Evolutionary conservation across 2,888 invertebrate species (phyloP).

Genomic region (Agrenia bidenticulata): DNA sequence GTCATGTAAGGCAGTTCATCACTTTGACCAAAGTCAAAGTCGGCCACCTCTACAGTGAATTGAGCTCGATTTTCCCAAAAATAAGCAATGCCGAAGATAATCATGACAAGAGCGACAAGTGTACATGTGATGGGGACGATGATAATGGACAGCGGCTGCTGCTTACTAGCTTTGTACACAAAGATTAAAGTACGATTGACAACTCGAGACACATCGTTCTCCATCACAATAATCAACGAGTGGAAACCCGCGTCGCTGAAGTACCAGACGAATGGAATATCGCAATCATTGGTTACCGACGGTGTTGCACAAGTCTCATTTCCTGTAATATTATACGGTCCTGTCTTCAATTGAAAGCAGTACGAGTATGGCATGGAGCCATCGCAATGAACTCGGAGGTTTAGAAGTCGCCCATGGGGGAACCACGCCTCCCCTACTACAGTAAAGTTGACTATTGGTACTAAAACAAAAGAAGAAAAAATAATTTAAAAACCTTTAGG

Average conservation of each 20-base stretch:
- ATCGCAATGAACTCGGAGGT: conserved; percentile 67
- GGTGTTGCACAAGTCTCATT: conserved; percentile 46
- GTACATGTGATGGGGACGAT: conserved; percentile 83
- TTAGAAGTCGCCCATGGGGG: conserved; percentile 74
- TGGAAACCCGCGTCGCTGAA: conserved; percentile 69
- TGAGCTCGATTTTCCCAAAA: conserved; percentile 60
- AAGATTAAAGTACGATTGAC: conserved; percentile 73
- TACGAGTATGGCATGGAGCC: conserved; percentile 74
- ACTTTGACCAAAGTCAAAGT: conserved; percentile 83
- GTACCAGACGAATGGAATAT: conserved; percentile 68
- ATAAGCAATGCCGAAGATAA: conserved; percentile 84
- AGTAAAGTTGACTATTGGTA: conserved; percentile 69
- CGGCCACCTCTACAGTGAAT: conserved; percentile 81
- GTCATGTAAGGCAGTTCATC: conserved; percentile 84
- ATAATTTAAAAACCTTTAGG: background rate
- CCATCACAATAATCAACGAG: conserved; percentile 74
- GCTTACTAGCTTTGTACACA: conserved; percentile 77
- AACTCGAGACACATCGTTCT: conserved; percentile 72
- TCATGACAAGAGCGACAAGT: conserved; percentile 75
- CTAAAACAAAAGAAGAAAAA: conserved; percentile 59
- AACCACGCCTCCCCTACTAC: conserved; percentile 79
- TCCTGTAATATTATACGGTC: conserved; percentile 59
- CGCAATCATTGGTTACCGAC: conserved; percentile 58
- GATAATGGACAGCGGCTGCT: conserved; percentile 82
- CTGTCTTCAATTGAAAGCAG: conserved; percentile 67